Evolutionary conservation across 2,113 vertebrate species (phyloP).

Genomic region (Amblyopsis rosae): DNA sequence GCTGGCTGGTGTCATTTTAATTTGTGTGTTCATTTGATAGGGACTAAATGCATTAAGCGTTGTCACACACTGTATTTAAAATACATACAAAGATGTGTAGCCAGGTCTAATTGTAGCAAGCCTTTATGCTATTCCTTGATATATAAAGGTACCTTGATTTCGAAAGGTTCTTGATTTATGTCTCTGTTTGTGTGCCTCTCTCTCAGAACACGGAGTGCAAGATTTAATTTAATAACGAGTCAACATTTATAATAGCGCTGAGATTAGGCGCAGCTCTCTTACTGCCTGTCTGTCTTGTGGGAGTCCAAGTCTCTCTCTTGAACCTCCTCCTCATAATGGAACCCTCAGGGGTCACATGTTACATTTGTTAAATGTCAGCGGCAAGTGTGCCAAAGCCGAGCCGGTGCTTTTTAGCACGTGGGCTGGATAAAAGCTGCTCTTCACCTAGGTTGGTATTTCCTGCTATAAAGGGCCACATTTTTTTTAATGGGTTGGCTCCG

Average conservation of each 20-base stretch:
- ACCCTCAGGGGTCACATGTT: slow-evolving; percentile 43
- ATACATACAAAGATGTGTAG: no score
- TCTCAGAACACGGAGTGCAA: not conserved
- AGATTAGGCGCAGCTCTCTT: not conserved
- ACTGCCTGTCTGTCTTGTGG: slow-evolving; percentile 10
- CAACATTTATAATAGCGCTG: slow-evolving; percentile 33
- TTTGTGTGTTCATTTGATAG: no score
- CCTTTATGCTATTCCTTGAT: no score
- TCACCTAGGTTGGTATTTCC: slow-evolving; percentile 37
- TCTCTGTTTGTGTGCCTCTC: slow-evolving; percentile 6
- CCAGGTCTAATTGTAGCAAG: no score
- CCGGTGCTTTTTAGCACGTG: slow-evolving; percentile 30
- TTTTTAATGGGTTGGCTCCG: slow-evolving; percentile 44
- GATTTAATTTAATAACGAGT: slow-evolving; percentile 26
- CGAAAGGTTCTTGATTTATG: no score
- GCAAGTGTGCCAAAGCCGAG: slow-evolving; percentile 46
- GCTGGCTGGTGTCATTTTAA: not conserved
- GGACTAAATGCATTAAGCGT: no score
- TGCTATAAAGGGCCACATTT: slow-evolving; percentile 27
- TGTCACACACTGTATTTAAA: no score
- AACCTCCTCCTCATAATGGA: slow-evolving; percentile 47
- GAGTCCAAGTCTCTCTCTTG: slow-evolving; percentile 40
- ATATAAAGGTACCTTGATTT: no score
- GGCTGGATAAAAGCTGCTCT: slow-evolving; percentile 32
- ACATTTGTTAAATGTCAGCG: slow-evolving; percentile 66